Evolutionary conservation across 2,888 invertebrate species (phyloP), one percentile per base, ranked within the genome.

Genomic region (Phytoseiulus persimilis): DNA sequence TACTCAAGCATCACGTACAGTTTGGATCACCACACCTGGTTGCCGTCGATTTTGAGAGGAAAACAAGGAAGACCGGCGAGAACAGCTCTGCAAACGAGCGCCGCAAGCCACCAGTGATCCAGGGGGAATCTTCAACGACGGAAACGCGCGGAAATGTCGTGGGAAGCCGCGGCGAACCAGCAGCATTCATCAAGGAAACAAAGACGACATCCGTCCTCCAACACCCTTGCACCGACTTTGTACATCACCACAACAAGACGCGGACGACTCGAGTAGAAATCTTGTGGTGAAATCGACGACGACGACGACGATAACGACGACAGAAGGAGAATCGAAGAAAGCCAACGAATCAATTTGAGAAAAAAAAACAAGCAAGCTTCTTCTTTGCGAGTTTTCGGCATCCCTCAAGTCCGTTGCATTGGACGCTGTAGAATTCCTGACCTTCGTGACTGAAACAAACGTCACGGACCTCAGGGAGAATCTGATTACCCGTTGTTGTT

Each of bases 391-490:
- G 65, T 65, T 65, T 65, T 65, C 65, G 65, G 65, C 65, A 65
- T 65, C 65, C 65, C 65, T 65, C 33, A 87, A 87, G 87, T 87
- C 87, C 87, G 87, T 39, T 87, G n/a, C 45, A 33, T 45, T 39
- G 87, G 87, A 87, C 87, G 33, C 87, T 87, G 87, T 87, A 87
- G 87, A 87, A 33, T n/a, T 45, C 87, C 87, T 87, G 87, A 87
- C 32, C 28, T 87, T 32, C 87, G 87, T 87, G 87, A 87, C 87
- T 65, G 65, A 65, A 23, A 65, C 1, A 14, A 14, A 65, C 65
- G 65, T 65, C 65, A 65, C 65, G 65, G 65, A 65, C 28, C 28
- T 65, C 65, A 65, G 65, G 65, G 65, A 65, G 65, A 65, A 65
- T 65, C 65, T 65, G 65, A 65, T 65, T 65, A 65, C 65, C 65